These are phyloP conservation scores for Panonychus citri DNA, from an alignment of 1,140 invertebrate genomes.

Conservation along the genomic window DNA sequence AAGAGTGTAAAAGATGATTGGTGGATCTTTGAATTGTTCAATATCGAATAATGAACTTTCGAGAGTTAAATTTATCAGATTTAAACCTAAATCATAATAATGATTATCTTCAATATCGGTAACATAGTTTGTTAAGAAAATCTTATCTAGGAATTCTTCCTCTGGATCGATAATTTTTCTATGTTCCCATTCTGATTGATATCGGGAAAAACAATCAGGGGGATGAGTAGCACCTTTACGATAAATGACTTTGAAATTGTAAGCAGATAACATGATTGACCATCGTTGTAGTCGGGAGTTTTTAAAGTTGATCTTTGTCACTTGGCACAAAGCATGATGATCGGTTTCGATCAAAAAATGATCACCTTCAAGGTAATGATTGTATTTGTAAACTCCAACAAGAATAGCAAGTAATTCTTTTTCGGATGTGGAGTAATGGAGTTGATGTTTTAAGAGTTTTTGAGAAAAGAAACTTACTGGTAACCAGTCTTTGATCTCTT, in stretches of 20 bases:
- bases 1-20: too few species aligned
- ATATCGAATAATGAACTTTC: too few species aligned
- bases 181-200: background rate
- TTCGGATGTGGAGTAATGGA: slow-evolving; percentile 24
- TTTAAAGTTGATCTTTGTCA: slow-evolving; percentile 23
- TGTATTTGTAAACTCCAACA: slow-evolving; percentile 24
- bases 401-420: slow-evolving; percentile 29
- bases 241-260: slow-evolving; percentile 23
- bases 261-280: slow-evolving; percentile 26
- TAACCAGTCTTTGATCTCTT: background rate
- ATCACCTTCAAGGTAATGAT: slow-evolving; percentile 25
- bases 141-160: background rate
- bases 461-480: slow-evolving; percentile 24
- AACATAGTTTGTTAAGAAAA: background rate
- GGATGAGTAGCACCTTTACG: slow-evolving; percentile 17
- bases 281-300: slow-evolving; percentile 25
- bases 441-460: slow-evolving; percentile 21
- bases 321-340: slow-evolving; percentile 25
- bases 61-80: background rate
- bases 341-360: slow-evolving; percentile 29
- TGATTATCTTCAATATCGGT: background rate
- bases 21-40: too few species aligned
- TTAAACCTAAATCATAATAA: background rate
- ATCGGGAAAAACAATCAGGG: slow-evolving; percentile 1
- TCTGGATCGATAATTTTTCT: background rate